Base-by-base conservation (phyloP, 2,797 vertebrate species). In the Acanthopagrus latus region DNA sequence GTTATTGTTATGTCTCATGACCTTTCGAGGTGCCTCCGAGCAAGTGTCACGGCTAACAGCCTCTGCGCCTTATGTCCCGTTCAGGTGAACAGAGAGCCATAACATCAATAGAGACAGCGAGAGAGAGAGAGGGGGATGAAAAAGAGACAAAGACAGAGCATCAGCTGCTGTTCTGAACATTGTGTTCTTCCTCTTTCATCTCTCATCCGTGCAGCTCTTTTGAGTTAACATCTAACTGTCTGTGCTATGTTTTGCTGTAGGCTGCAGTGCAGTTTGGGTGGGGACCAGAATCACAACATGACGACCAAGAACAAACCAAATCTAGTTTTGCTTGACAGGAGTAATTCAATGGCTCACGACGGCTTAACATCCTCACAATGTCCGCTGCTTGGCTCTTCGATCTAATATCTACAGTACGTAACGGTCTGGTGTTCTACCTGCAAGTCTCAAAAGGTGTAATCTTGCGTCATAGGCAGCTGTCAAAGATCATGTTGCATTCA, bases 21-120 rank as follows among this genome's bases (percentile, higher is more conserved):
- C 93, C 90, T 92, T 92, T 89, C 0, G 25, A 72, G 71, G 71
- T 88, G 83, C 87, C 88, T 86, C 79, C 55, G 20, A 89, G 88
- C 81, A 55, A 85, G 86, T 82, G 87, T 84, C 75, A 56, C 74
- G 67, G 75, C 84, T 55, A 81, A 87, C 88, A 81, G 78, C 76
- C 64, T 78, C 65, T 60, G 71, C 0, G 59, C 73, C 65, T 71
- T 8, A 67, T 66, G 80, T 72, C 75, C 73, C 2, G 58, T 73
- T 52, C 83, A 78, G 87, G 76, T 83, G 78, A 78, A 71, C 62
- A 76, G 41, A 58, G 70, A 74, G 70, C 52, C 29, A n/a, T 63
- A 55, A 71, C 70, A 73, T 74, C 47, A 67, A 68, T 41, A 16
- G 18, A 51, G 38, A 48, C n/a, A 47, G 59, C 75, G 29, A 72